Evolutionary conservation across 2,888 invertebrate genomes (phyloP), one percentile per base, ranked within the genome.

Genomic region (Aphidius colemani): DNA sequence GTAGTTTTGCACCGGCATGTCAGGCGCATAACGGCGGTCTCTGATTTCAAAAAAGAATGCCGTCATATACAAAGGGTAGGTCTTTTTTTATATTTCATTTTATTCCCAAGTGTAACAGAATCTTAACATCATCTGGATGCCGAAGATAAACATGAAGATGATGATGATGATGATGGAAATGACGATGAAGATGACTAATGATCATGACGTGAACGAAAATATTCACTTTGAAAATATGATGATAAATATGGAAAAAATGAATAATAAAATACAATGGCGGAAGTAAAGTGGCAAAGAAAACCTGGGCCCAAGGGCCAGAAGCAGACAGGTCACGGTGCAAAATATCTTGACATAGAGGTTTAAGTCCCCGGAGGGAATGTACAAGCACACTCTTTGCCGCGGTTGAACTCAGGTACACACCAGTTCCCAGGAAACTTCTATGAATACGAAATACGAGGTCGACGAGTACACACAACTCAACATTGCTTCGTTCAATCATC

Each of bases 371-470:
- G 9, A 44, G 53, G 59, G 43, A 45, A 40, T 40, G 41, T 59
- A 46, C 44, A 43, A 57, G 57, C 51, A 56, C 58, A 56, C 50
- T 13, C 53, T 41, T 48, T 46, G 56, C 58, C 59, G 53, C 11
- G 48, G 51, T 58, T 45, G 58, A 51, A 46, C 50, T 53, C 48
- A 59, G 49, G 53, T 63, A 53, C 67, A 56, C 65, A 55, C 64
- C 53, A 68, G 71, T 71, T 73, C 72, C 71, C 72, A 74, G 73
- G 78, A 74, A 73, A 74, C 11, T 77, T 77, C 76, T 78, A 77
- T 78, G 78, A 78, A 78, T 78, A 78, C 77, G 71, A 78, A 78
- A 78, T 78, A 77, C 76, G 77, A 77, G 75, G 77, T 76, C 74
- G 73, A 67, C 66, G 68, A 66, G 70, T 67, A 53, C 62, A 63